These are phyloP conservation scores for Platichthys stellatus DNA, from an alignment of 2,113 vertebrate genomes.

Conservation along the genomic window DNA sequence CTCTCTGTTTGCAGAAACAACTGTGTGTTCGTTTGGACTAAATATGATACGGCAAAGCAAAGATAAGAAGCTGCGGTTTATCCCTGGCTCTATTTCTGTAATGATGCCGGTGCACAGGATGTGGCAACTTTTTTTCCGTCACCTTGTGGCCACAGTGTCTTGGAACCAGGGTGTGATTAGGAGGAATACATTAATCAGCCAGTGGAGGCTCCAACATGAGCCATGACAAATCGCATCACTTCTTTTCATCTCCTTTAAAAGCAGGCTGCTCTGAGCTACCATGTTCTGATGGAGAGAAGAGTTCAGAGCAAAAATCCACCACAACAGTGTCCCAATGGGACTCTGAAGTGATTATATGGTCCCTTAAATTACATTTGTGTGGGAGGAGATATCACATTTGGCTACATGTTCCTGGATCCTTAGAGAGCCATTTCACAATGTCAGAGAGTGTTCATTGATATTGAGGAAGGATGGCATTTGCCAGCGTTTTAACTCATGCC, in stretches of 20 bases:
- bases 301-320: constrained; percentile 21
- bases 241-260: constrained; percentile 30
- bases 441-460: not conserved
- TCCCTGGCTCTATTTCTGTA: constrained; percentile 2
- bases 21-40: not conserved
- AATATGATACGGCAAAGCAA: constrained; percentile 10
- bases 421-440: constrained; percentile 13
- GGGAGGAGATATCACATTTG: constrained; percentile 18
- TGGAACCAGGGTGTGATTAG: constrained; percentile 13
- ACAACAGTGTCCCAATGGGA: constrained; percentile 18
- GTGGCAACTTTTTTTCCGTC: constrained; percentile 2
- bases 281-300: constrained; percentile 1
- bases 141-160: constrained; percentile 9
- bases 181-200: constrained; percentile 37
- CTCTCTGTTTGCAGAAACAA: not conserved
- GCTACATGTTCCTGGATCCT: not conserved
- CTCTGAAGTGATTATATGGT: constrained; percentile 29
- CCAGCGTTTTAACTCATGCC: constrained; percentile 12
- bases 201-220: constrained; percentile 20
- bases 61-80: constrained; percentile 4
- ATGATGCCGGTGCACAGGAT: constrained; percentile 2
- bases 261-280: constrained; percentile 11
- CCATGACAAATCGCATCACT: constrained; percentile 28
- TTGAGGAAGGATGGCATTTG: not conserved
- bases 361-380: constrained; percentile 29